Evolutionary conservation across 2,888 invertebrate species (phyloP), one percentile per base, ranked within the genome.

Genomic region (Sesia bembeciformis): DNA sequence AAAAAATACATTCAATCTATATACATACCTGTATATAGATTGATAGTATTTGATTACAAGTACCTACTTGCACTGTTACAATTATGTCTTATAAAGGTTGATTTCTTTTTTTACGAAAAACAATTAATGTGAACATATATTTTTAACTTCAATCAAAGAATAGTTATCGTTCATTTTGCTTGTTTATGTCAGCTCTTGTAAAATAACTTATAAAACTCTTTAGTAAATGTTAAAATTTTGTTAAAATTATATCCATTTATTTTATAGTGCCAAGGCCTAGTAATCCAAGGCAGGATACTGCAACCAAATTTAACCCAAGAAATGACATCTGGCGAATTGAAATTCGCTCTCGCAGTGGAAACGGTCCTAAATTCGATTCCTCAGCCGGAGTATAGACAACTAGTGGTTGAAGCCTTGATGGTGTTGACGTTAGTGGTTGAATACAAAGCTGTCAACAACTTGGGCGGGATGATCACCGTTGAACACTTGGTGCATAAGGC

Each of bases 291-390:
- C 1, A 94, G 96, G 76, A 91, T 97, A 40, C 86, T 99, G 39
- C 96, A 96, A 54, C 97, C 97, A 72, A 96, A 95, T 81, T 89
- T 99, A 53, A 99, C 98, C 0, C 97, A 97, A 88, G 99, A 99
- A 93, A 99, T 99, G 99, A 99, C 99, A 0, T 93, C 98, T 0
- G 98, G 98, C 49, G 99, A 99, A 86, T 85, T 99, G 66, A 99
- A 99, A 87, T 99, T 99, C 84, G 99, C 99, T 0, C 90, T 99
- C 8, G 97, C 97, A 55, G 98, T 99, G 0, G 99, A 99, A 85
- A 96, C 97, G 3, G 98, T 98, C 3, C 90, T 99, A 53, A 99
- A 99, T 79, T 94, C 96, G 53, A 98, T 99, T 68, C 98, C 98
- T 0, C 98, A 99, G 79, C 99, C 99, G 0, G 99, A 99, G 80